Evolutionary conservation across 2,797 vertebrate species (phyloP).

Genomic region (Telmatherina bonti): DNA sequence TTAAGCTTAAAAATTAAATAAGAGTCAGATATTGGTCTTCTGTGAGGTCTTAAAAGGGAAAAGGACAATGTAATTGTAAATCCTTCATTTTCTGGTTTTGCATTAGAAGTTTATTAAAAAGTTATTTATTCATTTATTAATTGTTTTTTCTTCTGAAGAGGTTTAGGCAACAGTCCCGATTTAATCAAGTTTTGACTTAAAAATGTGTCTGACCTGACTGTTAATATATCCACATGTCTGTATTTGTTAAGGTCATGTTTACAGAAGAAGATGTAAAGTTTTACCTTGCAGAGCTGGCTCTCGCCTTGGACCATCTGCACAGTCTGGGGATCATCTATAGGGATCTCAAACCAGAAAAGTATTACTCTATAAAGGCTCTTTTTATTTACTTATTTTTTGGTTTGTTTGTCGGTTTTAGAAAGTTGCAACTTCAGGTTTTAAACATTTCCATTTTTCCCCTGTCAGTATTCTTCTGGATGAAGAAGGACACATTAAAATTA

Average conservation of each 20-base stretch:
- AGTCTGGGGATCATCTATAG: constrained; percentile 97
- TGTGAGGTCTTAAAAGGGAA: background rate
- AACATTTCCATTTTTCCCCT: background rate
- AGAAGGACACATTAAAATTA: constrained; percentile 97
- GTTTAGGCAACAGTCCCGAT: too few species aligned
- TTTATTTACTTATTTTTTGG: background rate
- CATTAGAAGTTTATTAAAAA: background rate
- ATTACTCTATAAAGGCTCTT: constrained; percentile 41
- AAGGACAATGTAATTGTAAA: constrained; percentile 1
- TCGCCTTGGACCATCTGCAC: constrained; percentile 96
- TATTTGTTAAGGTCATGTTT: constrained; percentile 92
- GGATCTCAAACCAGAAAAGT: constrained; percentile 98
- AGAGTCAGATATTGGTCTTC: background rate
- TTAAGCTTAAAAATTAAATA: background rate
- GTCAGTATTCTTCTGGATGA: constrained; percentile 96
- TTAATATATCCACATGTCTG: background rate
- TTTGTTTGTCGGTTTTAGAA: background rate
- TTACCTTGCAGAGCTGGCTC: constrained; percentile 95
- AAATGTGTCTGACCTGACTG: background rate
- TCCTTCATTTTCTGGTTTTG: background rate
- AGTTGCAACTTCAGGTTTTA: background rate
- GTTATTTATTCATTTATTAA: background rate
- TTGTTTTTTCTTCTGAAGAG: background rate
- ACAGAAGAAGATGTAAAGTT: constrained; percentile 99
- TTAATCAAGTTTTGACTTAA: background rate